These are phyloP conservation scores for Melieria picta DNA, from an alignment of 2,888 invertebrate genomes.

Conservation along the genomic window DNA sequence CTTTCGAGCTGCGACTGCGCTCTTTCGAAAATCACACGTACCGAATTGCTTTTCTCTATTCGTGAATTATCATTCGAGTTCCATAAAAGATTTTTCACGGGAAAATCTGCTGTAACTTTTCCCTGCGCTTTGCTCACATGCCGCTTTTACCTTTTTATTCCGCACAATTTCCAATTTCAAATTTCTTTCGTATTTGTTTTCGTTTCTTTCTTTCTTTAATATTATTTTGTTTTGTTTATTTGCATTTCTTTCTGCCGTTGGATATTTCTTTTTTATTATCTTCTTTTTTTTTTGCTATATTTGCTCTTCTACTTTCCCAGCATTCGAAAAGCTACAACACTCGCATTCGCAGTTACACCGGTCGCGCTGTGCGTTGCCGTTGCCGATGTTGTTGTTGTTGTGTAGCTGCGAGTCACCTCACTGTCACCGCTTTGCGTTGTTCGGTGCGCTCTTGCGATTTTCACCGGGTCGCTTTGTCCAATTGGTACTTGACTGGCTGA, in stretches of 20 bases:
- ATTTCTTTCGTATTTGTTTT: slow-evolving; percentile 23
- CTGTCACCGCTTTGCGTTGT: no score
- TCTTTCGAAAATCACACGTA: no score
- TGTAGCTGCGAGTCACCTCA: no score
- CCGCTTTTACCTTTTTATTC: neutral
- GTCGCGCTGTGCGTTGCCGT: neutral
- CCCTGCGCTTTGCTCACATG: slow-evolving; percentile 8
- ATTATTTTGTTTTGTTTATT: slow-evolving; percentile 32
- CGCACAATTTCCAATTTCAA: slow-evolving; percentile 9
- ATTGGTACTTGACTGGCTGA: neutral
- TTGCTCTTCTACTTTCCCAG: slow-evolving; percentile 22
- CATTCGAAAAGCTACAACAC: slow-evolving; percentile 14
- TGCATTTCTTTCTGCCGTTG: slow-evolving; percentile 11
- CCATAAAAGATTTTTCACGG: neutral
- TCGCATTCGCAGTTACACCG: neutral
- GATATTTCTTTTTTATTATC: slow-evolving; percentile 30
- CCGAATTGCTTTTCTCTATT: neutral
- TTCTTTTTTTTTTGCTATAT: slow-evolving; percentile 34
- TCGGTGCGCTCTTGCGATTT: no score
- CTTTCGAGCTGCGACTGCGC: neutral
- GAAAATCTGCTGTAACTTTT: slow-evolving; percentile 11
- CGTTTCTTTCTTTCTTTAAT: slow-evolving; percentile 38
- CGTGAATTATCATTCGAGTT: neutral
- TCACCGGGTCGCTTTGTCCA: neutral
- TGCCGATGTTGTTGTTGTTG: neutral